Evolutionary conservation across 2,113 vertebrate genomes (phyloP).

Genomic region (Tragelaphus scriptus): DNA sequence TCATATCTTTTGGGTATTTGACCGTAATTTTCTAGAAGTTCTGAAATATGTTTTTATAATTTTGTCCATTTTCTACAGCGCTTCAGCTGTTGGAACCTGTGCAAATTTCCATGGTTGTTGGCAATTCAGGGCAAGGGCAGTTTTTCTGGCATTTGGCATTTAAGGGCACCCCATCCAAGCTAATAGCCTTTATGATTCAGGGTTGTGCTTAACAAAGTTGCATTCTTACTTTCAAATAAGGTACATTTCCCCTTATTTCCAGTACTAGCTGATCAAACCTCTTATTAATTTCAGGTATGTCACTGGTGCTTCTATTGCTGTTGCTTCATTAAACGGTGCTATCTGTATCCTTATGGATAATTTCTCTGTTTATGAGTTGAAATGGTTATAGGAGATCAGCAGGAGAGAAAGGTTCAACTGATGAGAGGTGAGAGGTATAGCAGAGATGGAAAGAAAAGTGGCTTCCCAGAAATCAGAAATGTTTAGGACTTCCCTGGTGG

Average conservation of each 20-base stretch:
- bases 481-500: background rate
- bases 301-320: slow-evolving; percentile 19
- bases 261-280: slow-evolving; percentile 53
- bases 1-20: slow-evolving; percentile 39
- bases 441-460: slow-evolving; percentile 12
- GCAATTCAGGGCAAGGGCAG: background rate
- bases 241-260: slow-evolving; percentile 34
- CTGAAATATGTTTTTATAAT: slow-evolving; percentile 39
- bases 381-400: slow-evolving; percentile 32
- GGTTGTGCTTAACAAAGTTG: slow-evolving; percentile 20
- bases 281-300: slow-evolving; percentile 10
- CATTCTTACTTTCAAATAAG: slow-evolving; percentile 47
- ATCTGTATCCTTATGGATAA: slow-evolving; percentile 47
- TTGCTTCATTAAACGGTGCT: slow-evolving; percentile 38
- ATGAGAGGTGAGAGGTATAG: background rate
- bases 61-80: slow-evolving; percentile 43
- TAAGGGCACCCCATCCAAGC: slow-evolving; percentile 16
- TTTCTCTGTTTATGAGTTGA: slow-evolving; percentile 35
- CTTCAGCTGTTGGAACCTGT: background rate
- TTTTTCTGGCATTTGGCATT: slow-evolving; percentile 29
- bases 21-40: slow-evolving; percentile 28
- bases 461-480: slow-evolving; percentile 38
- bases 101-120: slow-evolving; percentile 31
- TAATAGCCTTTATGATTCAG: background rate
- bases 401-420: slow-evolving; percentile 22